phyloP scores from a whole-genome alignment of 2,888 invertebrate species.

The Parnassius orleans region DNA sequence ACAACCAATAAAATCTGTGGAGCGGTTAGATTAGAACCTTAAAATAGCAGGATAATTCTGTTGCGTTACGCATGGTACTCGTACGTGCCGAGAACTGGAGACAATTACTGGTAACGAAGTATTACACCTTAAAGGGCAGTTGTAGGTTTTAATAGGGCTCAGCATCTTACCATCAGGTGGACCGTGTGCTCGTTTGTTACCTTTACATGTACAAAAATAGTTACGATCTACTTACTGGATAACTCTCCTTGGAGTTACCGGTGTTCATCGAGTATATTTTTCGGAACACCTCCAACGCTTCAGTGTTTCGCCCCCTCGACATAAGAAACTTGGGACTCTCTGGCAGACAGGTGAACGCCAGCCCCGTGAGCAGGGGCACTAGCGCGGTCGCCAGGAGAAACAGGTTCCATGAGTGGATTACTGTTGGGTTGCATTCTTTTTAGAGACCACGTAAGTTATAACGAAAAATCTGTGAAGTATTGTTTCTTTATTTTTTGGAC shows the following conservation, averaged over 20 bases:
- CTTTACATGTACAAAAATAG: too few species aligned
- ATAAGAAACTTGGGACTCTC: slow-evolving; percentile 91
- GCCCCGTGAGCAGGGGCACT: slow-evolving; percentile 84
- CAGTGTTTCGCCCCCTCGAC: slow-evolving; percentile 83
- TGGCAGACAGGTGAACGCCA: slow-evolving; percentile 82
- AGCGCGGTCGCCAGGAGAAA: slow-evolving; percentile 81
- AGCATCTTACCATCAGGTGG: too few species aligned
- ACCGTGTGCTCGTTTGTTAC: too few species aligned
- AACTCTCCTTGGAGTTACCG: slow-evolving; percentile 81
- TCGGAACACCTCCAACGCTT: slow-evolving; percentile 83
- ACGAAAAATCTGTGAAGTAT: neutral
- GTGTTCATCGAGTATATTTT: slow-evolving; percentile 85
- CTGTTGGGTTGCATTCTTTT: slow-evolving; percentile 47
- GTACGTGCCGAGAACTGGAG: too few species aligned
- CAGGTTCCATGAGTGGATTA: slow-evolving; percentile 82
- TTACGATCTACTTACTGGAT: slow-evolving; percentile 79
- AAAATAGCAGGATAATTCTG: too few species aligned
- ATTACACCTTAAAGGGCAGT: too few species aligned
- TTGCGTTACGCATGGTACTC: too few species aligned
- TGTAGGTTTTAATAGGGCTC: too few species aligned
- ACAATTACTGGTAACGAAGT: too few species aligned
- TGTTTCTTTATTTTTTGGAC: too few species aligned
- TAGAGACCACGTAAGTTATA: slow-evolving; percentile 13
- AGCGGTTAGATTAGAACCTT: too few species aligned
- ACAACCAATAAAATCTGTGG: too few species aligned